Base-by-base conservation (phyloP, 2,797 vertebrate species). In the Mus spretus region DNA sequence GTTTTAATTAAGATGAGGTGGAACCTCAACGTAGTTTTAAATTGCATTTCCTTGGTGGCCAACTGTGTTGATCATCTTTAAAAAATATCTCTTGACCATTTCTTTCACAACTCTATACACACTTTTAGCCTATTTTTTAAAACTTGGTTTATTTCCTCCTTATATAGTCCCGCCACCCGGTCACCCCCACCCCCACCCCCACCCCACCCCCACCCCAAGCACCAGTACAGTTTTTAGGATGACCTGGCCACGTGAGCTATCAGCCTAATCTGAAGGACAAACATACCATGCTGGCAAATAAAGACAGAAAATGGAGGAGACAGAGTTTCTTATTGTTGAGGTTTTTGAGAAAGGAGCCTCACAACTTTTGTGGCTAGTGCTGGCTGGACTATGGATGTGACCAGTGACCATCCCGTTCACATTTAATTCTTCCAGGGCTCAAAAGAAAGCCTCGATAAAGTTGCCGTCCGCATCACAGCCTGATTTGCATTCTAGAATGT, bases 401-500 rank as follows among this genome's bases (percentile, higher is more conserved):
- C 77, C 63, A 47, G 44, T 53, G 20, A 79, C 77, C 63, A 47
- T 12, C 12, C n/a, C 55, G 10, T 34, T 61, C 57, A 50, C 57
- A 79, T 72, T 79, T 59, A 81, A 22, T 47, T 59, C 77, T 61
- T 84, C 53, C 40, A 77, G 2, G 78, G 50, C 84, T 77, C 47
- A 55, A 24, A 50, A 55, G 72, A 40, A 90, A 96, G 40, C 1
- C 40, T 92, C 40, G 4, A 89, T 26, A 40, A 40, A 37, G 15
- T 40, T 89, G 81, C 86, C 63, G 59, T 88, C 26, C 22, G 50
- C 37, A 50, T 90, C 83, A 63, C 61, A n/a, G n/a, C 28, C 89
- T 31, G 31, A 90, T 94, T 94, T 65, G n/a, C 11, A 65, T 97
- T 91, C 83, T n/a, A 63, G 28, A 95, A 83, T 28, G 24, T 57